phyloP scores from a whole-genome alignment of 2,113 vertebrate genomes.

The Nematolebias whitei region DNA sequence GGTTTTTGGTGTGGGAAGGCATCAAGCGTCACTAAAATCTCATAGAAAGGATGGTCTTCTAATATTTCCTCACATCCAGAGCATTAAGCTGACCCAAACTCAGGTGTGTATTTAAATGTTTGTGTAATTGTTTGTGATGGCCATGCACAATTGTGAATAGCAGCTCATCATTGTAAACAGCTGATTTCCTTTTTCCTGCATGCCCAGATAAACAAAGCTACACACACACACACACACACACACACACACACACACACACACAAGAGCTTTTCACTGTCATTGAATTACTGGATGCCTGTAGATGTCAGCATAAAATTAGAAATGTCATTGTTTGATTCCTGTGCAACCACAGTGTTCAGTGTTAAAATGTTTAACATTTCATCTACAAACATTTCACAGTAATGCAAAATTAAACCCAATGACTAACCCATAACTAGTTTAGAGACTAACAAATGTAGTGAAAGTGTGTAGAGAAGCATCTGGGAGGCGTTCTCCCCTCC shows the following conservation, averaged over 20 bases:
- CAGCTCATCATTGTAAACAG: constrained; percentile 53
- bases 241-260: too few relatives aligned
- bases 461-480: constrained; percentile 28
- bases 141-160: constrained; percentile 7
- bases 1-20: constrained; percentile 91
- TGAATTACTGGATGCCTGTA: constrained; percentile 9
- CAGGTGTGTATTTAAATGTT: constrained; percentile 81
- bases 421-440: constrained; percentile 6
- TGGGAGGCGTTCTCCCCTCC: constrained; percentile 34
- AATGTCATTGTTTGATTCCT: constrained; percentile 1
- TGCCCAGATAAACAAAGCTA: constrained; percentile 40
- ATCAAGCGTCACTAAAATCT: constrained; percentile 77
- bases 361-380: neutral
- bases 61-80: constrained; percentile 90
- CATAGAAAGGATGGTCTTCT: constrained; percentile 82
- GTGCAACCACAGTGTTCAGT: constrained; percentile 9
- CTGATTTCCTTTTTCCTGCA: constrained; percentile 52
- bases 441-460: constrained; percentile 15
- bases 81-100: constrained; percentile 89
- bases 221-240: constrained; percentile 21
- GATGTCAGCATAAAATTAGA: neutral
- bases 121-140: constrained; percentile 13
- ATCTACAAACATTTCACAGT: constrained; percentile 1
- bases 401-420: neutral
- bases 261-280: constrained; percentile 19